These are phyloP conservation scores for Phyllopteryx taeniolatus DNA, from an alignment of 2,113 vertebrate species.

Conservation along the genomic window DNA sequence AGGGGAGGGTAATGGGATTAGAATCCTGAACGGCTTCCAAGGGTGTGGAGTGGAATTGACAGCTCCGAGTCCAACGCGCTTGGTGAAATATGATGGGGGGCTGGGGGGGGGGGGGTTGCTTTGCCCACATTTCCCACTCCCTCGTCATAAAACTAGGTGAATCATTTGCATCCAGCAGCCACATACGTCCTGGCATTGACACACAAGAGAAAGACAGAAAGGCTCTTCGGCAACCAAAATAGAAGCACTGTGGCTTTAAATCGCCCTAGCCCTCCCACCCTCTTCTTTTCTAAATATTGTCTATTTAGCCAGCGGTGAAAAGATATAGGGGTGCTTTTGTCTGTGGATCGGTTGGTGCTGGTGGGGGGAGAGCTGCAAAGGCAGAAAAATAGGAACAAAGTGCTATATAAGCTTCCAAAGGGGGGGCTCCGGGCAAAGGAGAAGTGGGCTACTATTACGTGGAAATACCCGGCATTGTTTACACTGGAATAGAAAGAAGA, in stretches of 20 bases:
- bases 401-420: slow-evolving; percentile 73
- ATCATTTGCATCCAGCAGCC: slow-evolving; percentile 26
- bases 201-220: slow-evolving; percentile 9
- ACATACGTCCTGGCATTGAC: slow-evolving; percentile 31
- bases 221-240: slow-evolving; percentile 75
- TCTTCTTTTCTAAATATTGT: slow-evolving; percentile 83
- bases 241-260: slow-evolving; percentile 82
- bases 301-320: slow-evolving; percentile 88
- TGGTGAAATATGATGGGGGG: slow-evolving; percentile 64
- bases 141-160: slow-evolving; percentile 33
- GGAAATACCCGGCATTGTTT: slow-evolving; percentile 66
- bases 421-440: slow-evolving; percentile 73
- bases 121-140: slow-evolving; percentile 56
- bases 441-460: slow-evolving; percentile 67
- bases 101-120: slow-evolving; percentile 38
- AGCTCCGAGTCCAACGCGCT: slow-evolving; percentile 72
- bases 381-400: slow-evolving; percentile 91
- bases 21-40: slow-evolving; percentile 76
- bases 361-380: slow-evolving; percentile 78
- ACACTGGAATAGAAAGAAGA: slow-evolving; percentile 33
- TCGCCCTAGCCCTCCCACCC: slow-evolving; percentile 79
- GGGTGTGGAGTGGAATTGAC: slow-evolving; percentile 68
- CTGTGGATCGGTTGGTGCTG: slow-evolving; percentile 74
- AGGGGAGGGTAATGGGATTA: slow-evolving; percentile 75
- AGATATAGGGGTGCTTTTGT: slow-evolving; percentile 92